A percentile compares a stretch with the other conserved stretches of the same genome.
These are phyloP conservation scores for Hetaerina titia DNA, from an alignment of 2,888 invertebrate species.

Conservation along the genomic window DNA sequence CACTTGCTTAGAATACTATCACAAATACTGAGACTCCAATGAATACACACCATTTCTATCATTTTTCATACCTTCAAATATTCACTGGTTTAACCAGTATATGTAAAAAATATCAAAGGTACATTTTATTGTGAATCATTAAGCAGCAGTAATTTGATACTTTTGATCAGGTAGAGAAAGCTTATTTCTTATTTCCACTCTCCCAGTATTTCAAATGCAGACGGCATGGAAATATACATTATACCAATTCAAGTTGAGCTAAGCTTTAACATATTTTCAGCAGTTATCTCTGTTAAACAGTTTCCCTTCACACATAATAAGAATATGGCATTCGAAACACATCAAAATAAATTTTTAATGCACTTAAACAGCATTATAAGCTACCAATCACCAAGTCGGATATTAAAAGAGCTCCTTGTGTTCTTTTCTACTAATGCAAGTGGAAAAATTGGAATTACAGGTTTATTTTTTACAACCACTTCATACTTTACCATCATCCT, in stretches of 20 bases:
- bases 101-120: neutral
- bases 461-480: neutral
- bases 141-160: neutral
- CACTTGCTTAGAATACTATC: too few relatives aligned
- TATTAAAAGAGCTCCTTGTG: neutral
- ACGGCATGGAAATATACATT: too few relatives aligned
- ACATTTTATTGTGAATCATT: neutral
- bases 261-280: neutral
- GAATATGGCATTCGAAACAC: neutral
- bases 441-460: neutral
- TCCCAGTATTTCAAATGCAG: too few relatives aligned
- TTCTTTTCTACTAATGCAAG: neutral
- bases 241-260: too few relatives aligned
- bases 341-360: neutral
- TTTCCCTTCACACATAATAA: neutral
- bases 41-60: neutral
- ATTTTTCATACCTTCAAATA: neutral
- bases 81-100: neutral
- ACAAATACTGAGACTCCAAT: neutral
- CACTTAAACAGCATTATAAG: neutral
- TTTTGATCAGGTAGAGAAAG: neutral
- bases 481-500: neutral
- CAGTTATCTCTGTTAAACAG: neutral
- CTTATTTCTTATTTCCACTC: neutral
- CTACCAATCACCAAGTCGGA: neutral